Conservation (phyloP, 1,140 invertebrate genomes). For the Ephestia elutella region DNA sequence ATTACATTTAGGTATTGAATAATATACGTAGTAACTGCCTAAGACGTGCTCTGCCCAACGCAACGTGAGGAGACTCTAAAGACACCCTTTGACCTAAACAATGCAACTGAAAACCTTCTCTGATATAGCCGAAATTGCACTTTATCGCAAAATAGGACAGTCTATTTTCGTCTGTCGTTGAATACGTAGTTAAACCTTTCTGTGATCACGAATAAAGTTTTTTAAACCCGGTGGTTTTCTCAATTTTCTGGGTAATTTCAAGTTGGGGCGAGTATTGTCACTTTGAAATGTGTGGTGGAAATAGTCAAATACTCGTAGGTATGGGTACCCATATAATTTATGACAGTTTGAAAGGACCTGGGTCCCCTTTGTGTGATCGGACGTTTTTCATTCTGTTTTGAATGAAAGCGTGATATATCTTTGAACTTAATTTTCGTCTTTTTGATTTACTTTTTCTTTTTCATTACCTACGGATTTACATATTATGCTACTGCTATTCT, state of each 20-base stretch:
- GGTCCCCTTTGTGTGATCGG: not conserved
- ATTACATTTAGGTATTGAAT: conserved; percentile 2
- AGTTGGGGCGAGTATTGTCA: conserved; percentile 1
- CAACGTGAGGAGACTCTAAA: not conserved
- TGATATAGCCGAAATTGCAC: not conserved
- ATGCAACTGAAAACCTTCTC: not conserved
- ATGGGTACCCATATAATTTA: not conserved
- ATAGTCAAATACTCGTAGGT: conserved; percentile 2
- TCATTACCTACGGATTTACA: too few relatives aligned
- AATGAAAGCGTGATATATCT: not conserved
- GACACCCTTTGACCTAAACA: not conserved
- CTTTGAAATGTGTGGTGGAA: conserved; percentile 2
- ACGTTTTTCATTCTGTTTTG: not conserved
- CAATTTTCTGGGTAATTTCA: conserved; percentile 3
- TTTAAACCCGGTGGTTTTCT: not conserved
- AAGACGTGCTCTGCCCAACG: not conserved
- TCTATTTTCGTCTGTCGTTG: not conserved
- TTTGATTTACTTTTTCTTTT: not conserved
- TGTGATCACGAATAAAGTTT: not conserved
- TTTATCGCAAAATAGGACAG: not conserved
- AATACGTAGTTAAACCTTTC: not conserved
- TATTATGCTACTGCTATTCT: too few relatives aligned
- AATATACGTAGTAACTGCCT: not conserved
- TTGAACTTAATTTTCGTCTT: not conserved
- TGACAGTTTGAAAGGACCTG: not conserved